Evolutionary conservation across 1,140 invertebrate genomes (phyloP), one percentile per base, ranked within the genome.

Genomic region (Oedothorax gibbosus): DNA sequence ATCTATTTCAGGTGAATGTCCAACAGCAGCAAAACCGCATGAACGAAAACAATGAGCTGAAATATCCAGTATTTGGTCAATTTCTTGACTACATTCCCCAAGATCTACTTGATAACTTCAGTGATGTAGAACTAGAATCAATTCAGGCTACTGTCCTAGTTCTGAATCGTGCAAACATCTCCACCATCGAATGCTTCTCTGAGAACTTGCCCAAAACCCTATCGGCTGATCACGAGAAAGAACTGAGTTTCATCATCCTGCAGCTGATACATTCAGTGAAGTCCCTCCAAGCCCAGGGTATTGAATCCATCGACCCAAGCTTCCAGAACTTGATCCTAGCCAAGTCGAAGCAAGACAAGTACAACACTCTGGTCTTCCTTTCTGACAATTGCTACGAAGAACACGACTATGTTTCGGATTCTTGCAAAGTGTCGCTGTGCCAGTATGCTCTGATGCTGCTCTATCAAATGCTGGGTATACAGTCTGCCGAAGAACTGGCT

Each of bases 211-310:
- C 83, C 20, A 35, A 18, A 0, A n/a, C 64, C 15, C 14, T 85
- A 12, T 53, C 75, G 0, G 83, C 80, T 80, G 77, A 86, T 66
- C 35, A 80, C 51, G 85, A 86, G 20, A 86, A 80, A 20, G 86
- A 86, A 65, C 18, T 91, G 7, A 92, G 92, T 71, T 95, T 96
- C 88, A 92, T 96, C 57, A 91, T 96, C 89, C 90, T 96, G 68
- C 95, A 96, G 89, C 90, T 96, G 65, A 93, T 96, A 2, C 95
- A 94, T 85, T 94, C 94, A 0, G 89, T 96, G 65, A 96, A 96
- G 89, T 93, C 93, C 87, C 91, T 97, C 21, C 95, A 96, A 89
- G 94, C 95, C 5, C 93, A 95, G 81, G 95, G 95, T 7, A 93
- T 95, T 35, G 95, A 96, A 88, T 94, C 95, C 87, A 91, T 95